phyloP scores from a whole-genome alignment of 2,113 vertebrate genomes.

The Platichthys flesus region DNA sequence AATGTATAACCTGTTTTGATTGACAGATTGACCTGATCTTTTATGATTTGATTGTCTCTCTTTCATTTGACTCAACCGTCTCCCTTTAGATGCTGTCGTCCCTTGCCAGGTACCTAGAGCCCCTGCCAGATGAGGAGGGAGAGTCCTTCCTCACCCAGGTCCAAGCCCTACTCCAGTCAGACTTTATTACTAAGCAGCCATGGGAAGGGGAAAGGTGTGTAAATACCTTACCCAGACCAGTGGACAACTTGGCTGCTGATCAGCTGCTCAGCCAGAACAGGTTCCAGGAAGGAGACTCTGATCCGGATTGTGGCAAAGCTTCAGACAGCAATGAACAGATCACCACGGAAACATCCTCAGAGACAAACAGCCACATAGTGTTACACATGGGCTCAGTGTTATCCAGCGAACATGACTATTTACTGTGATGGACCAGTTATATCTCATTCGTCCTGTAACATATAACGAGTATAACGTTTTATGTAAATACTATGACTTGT shows the following conservation, averaged over 20 bases:
- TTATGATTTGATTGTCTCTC: neutral
- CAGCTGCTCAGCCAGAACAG: constrained; percentile 23
- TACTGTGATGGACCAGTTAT: constrained; percentile 62
- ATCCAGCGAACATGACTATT: constrained; percentile 71
- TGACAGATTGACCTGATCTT: no score
- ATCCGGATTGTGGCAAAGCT: constrained; percentile 7
- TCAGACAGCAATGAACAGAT: neutral
- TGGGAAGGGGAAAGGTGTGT: constrained; percentile 64
- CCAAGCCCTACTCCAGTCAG: constrained; percentile 88
- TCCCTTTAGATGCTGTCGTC: constrained; percentile 90
- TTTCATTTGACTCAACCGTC: constrained; percentile 1
- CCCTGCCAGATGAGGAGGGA: constrained; percentile 85
- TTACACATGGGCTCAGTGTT: constrained; percentile 78
- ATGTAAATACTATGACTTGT: constrained; percentile 7
- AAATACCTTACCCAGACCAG: constrained; percentile 25
- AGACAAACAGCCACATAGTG: constrained; percentile 31
- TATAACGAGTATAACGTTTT: neutral
- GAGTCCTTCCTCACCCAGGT: constrained; percentile 90
- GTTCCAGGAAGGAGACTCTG: constrained; percentile 10
- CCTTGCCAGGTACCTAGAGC: constrained; percentile 88
- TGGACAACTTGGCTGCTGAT: constrained; percentile 28
- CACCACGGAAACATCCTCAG: constrained; percentile 5
- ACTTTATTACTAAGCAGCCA: constrained; percentile 82
- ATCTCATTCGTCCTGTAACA: neutral
- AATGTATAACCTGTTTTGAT: no score